These are phyloP conservation scores for Drosophila pachea DNA, from an alignment of 1,140 invertebrate species.

Conservation along the genomic window DNA sequence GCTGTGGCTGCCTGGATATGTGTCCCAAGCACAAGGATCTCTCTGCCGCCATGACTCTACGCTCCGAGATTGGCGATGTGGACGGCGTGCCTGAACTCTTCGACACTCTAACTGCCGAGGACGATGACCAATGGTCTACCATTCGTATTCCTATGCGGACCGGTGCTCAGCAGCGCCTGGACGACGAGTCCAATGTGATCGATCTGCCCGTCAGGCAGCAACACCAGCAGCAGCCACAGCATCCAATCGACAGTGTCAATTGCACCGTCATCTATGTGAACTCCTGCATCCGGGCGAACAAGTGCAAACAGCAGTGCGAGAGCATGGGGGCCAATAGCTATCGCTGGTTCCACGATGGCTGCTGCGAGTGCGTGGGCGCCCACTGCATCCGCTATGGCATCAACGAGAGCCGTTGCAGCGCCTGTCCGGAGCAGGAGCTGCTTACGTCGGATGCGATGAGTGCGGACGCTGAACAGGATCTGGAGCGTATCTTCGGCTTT, in stretches of 20 bases:
- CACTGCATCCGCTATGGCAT: conserved; percentile 95
- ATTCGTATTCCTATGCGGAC: conserved; percentile 83
- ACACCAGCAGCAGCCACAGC: not conserved
- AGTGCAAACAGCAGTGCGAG: conserved; percentile 81
- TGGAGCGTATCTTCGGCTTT: conserved; percentile 47
- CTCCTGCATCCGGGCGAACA: conserved; percentile 92
- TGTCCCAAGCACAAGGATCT: conserved; percentile 92
- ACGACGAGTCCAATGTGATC: conserved; percentile 80
- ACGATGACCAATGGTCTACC: conserved; percentile 88
- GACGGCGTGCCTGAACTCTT: conserved; percentile 91
- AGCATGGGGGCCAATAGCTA: conserved; percentile 78
- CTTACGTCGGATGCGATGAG: conserved; percentile 20
- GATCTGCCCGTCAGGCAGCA: conserved; percentile 69
- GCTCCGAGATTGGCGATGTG: conserved; percentile 93
- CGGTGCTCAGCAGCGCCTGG: conserved; percentile 53
- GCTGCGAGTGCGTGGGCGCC: conserved; percentile 95
- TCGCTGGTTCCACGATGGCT: conserved; percentile 96
- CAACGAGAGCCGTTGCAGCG: conserved; percentile 84
- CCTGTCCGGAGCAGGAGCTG: conserved; percentile 65
- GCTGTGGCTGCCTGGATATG: conserved; percentile 95
- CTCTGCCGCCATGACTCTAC: conserved; percentile 84
- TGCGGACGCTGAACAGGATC: conserved; percentile 53
- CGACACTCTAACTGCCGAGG: conserved; percentile 88
- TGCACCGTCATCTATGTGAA: conserved; percentile 96
- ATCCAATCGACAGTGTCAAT: conserved; percentile 83